phyloP scores from a whole-genome alignment of 1,140 invertebrate genomes.

The Leptinotarsa undecemlineata region DNA sequence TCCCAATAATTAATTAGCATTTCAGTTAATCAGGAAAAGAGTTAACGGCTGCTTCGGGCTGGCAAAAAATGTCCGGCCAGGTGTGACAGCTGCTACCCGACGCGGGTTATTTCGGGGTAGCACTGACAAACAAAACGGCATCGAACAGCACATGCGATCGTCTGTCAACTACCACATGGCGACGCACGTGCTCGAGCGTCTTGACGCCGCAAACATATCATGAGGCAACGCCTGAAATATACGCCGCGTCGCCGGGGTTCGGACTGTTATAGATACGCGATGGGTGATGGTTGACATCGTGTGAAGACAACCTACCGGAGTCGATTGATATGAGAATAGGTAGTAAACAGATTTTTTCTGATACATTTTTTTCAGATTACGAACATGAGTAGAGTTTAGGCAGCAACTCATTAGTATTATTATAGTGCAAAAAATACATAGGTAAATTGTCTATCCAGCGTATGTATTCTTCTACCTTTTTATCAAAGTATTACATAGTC shows the following conservation, averaged over 20 bases:
- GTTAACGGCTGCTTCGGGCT: constrained; percentile 26
- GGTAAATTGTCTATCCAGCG: too few relatives aligned
- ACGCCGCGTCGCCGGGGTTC: constrained; percentile 13
- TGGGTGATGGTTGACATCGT: background rate
- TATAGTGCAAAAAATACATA: too few relatives aligned
- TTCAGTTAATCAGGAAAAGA: constrained; percentile 42
- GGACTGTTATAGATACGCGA: constrained; percentile 5
- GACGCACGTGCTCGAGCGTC: constrained; percentile 46
- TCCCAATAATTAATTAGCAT: constrained; percentile 33
- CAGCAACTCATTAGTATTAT: too few relatives aligned
- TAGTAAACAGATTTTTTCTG: too few relatives aligned
- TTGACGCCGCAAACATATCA: constrained; percentile 42
- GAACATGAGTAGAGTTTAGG: too few relatives aligned
- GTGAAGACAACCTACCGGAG: too few relatives aligned
- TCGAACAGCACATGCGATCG: constrained; percentile 40
- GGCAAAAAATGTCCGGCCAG: constrained; percentile 50
- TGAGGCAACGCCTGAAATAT: constrained; percentile 38
- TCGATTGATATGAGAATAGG: too few relatives aligned
- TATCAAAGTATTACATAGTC: too few relatives aligned
- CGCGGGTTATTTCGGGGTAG: constrained; percentile 46
- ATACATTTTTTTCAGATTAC: too few relatives aligned
- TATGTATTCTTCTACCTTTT: too few relatives aligned
- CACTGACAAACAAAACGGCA: constrained; percentile 39
- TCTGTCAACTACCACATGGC: constrained; percentile 47
- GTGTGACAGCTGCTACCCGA: constrained; percentile 48